phyloP scores from a whole-genome alignment of 2,797 vertebrate genomes.

The Artibeus lituratus region DNA sequence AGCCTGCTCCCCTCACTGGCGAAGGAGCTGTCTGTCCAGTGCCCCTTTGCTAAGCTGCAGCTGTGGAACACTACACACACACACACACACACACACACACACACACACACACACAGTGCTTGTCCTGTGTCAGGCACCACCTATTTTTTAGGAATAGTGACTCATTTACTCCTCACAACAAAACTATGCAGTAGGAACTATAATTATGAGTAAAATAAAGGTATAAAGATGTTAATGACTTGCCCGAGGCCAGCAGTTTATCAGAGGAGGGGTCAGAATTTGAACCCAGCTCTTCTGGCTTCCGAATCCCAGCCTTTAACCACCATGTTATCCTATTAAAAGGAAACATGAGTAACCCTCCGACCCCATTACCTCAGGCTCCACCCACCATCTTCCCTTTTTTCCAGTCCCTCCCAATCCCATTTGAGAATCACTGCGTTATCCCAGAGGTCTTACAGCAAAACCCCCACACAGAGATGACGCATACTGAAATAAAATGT shows the following conservation, averaged over 20 bases:
- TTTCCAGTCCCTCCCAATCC: background rate
- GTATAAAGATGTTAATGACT: slow-evolving; percentile 35
- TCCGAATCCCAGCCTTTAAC: background rate
- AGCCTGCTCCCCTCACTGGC: background rate
- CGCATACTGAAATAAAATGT: background rate
- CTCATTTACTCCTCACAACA: slow-evolving; percentile 21
- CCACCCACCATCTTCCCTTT: background rate
- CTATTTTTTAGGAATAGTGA: slow-evolving; percentile 18
- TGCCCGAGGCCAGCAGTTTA: background rate
- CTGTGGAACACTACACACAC: background rate
- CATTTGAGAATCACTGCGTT: background rate
- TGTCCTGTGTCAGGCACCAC: background rate
- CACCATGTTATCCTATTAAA: background rate
- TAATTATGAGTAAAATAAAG: slow-evolving; percentile 40
- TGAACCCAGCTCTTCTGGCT: slow-evolving; percentile 11
- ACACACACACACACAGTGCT: background rate
- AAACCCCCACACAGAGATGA: background rate
- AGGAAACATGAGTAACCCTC: background rate
- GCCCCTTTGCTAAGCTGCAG: background rate
- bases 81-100: background rate
- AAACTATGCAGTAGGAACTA: background rate
- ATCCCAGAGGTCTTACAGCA: background rate
- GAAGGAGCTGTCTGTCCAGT: background rate
- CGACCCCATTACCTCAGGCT: background rate
- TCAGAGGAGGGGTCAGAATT: background rate